These are phyloP conservation scores for Macrosteles quadrilineatus DNA, from an alignment of 1,140 invertebrate genomes.

Conservation along the genomic window DNA sequence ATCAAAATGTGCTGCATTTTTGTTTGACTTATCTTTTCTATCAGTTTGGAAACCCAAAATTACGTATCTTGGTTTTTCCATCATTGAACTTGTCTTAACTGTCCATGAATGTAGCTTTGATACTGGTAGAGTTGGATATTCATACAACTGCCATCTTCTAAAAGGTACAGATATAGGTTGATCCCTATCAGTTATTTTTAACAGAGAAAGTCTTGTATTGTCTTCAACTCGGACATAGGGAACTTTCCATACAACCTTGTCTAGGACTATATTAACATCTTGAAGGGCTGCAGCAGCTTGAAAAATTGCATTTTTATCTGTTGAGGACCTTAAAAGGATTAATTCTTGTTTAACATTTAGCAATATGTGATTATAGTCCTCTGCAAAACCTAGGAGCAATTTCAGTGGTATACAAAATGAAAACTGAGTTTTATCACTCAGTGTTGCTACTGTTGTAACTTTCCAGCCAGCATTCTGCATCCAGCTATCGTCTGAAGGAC, in stretches of 20 bases:
- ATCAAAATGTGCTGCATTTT: conserved; percentile 32
- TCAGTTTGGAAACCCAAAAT: conserved; percentile 38
- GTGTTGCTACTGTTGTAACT: conserved; percentile 1
- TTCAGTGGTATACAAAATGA: conserved; percentile 49
- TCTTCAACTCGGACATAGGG: conserved; percentile 40
- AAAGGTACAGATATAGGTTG: conserved; percentile 43
- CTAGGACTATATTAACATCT: conserved; percentile 39
- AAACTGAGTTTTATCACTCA: conserved; percentile 39
- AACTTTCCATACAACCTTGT: conserved; percentile 43
- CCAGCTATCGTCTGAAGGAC: conserved; percentile 35
- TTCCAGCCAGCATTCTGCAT: conserved; percentile 45
- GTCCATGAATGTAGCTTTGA: conserved; percentile 43
- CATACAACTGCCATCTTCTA: conserved; percentile 48
- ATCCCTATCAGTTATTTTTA: conserved; percentile 39
- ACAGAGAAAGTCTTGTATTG: conserved; percentile 31
- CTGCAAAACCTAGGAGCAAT: conserved; percentile 50
- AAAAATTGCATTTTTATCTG: conserved; percentile 39
- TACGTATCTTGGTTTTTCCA: conserved; percentile 35
- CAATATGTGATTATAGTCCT: conserved; percentile 53
- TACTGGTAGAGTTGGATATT: conserved; percentile 47
- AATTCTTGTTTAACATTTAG: conserved; percentile 52
- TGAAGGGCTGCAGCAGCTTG: not conserved
- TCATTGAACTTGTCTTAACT: conserved; percentile 40
- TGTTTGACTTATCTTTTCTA: conserved; percentile 30
- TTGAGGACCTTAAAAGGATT: conserved; percentile 47